A percentile compares a stretch with the other conserved stretches of the same genome.
These are phyloP conservation scores for Ectemnius continuus DNA, from an alignment of 2,888 invertebrate genomes.

Conservation along the genomic window DNA sequence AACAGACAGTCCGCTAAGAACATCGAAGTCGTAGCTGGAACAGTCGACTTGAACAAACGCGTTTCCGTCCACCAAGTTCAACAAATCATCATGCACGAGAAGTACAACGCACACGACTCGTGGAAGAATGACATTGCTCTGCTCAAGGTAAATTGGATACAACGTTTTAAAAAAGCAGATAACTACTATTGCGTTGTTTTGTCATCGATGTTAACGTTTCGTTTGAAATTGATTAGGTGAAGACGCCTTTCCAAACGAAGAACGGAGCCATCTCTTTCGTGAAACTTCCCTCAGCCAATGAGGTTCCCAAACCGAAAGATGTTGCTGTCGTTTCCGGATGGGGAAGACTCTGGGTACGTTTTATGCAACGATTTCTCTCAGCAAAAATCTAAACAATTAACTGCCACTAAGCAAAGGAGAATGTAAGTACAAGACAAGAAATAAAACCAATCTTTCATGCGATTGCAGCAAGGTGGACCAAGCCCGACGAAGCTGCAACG, in stretches of 20 bases:
- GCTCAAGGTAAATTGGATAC: slow-evolving; percentile 68
- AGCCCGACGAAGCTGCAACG: slow-evolving; percentile 76
- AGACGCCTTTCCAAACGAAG: slow-evolving; percentile 12
- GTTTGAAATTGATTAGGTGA: slow-evolving; percentile 13
- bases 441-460: too few species aligned
- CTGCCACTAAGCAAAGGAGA: too few species aligned
- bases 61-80: slow-evolving; percentile 17
- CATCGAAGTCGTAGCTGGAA: slow-evolving; percentile 56
- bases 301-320: slow-evolving; percentile 42
- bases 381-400: not conserved
- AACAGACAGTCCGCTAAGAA: not conserved
- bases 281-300: slow-evolving; percentile 74
- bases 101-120: slow-evolving; percentile 38
- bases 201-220: too few species aligned
- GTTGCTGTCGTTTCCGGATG: slow-evolving; percentile 64
- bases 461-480: slow-evolving; percentile 55
- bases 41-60: slow-evolving; percentile 3
- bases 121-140: slow-evolving; percentile 65
- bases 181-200: too few species aligned
- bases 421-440: too few species aligned
- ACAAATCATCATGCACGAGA: slow-evolving; percentile 28
- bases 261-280: slow-evolving; percentile 69
- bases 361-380: not conserved
- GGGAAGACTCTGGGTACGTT: slow-evolving; percentile 62
- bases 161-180: too few species aligned